Evolutionary conservation across 2,888 invertebrate genomes (phyloP), one percentile per base, ranked within the genome.

Genomic region (Drosophila leonis): DNA sequence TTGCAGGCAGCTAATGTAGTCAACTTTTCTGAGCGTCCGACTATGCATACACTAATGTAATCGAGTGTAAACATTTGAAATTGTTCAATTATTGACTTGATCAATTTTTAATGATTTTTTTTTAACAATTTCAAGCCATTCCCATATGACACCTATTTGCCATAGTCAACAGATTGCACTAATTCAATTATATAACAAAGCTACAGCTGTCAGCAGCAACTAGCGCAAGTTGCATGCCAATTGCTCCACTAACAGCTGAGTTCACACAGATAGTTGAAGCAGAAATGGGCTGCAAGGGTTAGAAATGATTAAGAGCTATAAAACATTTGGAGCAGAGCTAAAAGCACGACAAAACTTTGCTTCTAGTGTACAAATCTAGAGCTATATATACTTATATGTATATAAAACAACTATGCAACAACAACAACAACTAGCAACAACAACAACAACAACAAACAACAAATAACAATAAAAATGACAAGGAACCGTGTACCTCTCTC

Each of bases 401-500:
- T 57, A 48, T 27, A 42, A 0, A 52, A 35, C 7, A 31, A 33
- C 49, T 31, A 10, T 20, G 15, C 33, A 27, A 39, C 31, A 39
- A 48, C 9, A 56, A 52, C 35, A 60, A 35, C 20, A 65, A 55
- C 55, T 64, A 54, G 42, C 27, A 56, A 56, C 52, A 65, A 72
- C 66, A 59, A 48, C 60, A 62, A 79, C 65, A 71, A 61, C 24
- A 24, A 4, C 24, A 4, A 4, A 24, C 24, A 65, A 72, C 66
- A 75, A 59, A 51, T 63, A 62, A 79, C 65, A 71, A 61, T 68
- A 62, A 75, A 70, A 49, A 33, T 62, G 70, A 82, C 67, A 90
- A 88, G 91, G 82, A 92, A 92, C 89, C 90, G 82, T 88, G 92
- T 92, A 92, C 92, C 92, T 92, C 91, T 89, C 91, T 88, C 69